phyloP scores from a whole-genome alignment of 2,888 invertebrate species.

The Rhodophaea formosa region DNA sequence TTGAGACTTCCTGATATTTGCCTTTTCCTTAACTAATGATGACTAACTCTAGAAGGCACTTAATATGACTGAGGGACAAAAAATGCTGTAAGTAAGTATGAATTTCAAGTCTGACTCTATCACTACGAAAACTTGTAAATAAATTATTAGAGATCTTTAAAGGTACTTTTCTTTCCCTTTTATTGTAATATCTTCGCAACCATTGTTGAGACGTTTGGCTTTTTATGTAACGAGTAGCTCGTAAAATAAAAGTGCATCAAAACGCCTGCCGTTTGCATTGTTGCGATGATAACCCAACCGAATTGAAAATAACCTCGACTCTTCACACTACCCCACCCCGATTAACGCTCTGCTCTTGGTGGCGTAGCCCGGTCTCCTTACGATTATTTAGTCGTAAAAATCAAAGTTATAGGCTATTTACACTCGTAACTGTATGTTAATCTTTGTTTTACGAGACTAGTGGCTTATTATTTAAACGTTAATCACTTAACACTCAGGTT shows the following conservation, averaged over 20 bases:
- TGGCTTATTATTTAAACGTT: constrained; percentile 78
- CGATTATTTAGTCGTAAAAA: constrained; percentile 83
- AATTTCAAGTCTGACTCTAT: too few species aligned
- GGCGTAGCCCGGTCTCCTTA: constrained; percentile 73
- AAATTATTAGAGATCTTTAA: too few species aligned
- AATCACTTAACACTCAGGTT: constrained; percentile 72
- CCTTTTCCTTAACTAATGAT: too few species aligned
- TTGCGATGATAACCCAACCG: constrained; percentile 64
- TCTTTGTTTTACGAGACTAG: constrained; percentile 80
- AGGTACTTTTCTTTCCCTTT: constrained; percentile 47
- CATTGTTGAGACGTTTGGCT: constrained; percentile 75
- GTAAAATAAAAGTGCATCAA: constrained; percentile 81
- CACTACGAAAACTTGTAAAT: not conserved
- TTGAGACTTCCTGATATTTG: too few species aligned
- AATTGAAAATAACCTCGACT: constrained; percentile 40
- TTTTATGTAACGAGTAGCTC: constrained; percentile 78
- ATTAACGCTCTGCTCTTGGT: constrained; percentile 39
- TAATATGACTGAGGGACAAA: too few species aligned
- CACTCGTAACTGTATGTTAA: constrained; percentile 79
- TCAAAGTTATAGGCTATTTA: constrained; percentile 82
- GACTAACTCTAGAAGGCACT: too few species aligned
- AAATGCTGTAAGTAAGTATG: too few species aligned
- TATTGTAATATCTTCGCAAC: constrained; percentile 57
- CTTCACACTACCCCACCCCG: not conserved
- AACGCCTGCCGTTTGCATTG: constrained; percentile 75